These are phyloP conservation scores for Notospermus geniculatus DNA, from an alignment of 1,140 invertebrate genomes.

Conservation along the genomic window DNA sequence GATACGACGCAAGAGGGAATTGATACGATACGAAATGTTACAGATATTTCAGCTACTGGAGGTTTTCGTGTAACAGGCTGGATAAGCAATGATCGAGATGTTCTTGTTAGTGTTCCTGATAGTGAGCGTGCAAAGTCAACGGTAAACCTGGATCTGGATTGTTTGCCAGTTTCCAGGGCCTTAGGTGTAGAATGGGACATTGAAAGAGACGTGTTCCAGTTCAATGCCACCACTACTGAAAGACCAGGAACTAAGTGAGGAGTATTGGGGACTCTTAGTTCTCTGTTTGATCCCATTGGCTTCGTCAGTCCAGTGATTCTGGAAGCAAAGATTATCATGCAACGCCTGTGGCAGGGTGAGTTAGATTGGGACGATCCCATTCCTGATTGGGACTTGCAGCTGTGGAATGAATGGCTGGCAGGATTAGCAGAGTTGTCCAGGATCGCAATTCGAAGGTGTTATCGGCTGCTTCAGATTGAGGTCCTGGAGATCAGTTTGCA, in stretches of 20 bases:
- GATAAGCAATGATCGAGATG: conserved; percentile 11
- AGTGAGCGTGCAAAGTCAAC: conserved; percentile 8
- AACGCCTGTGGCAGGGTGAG: neutral
- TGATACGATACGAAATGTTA: conserved; percentile 2
- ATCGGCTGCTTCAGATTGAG: neutral
- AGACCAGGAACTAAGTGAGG: conserved; percentile 23
- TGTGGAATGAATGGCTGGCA: neutral
- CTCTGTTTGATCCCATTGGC: conserved; percentile 17
- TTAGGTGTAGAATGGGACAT: conserved; percentile 19
- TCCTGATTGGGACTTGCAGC: neutral
- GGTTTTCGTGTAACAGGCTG: conserved; percentile 19
- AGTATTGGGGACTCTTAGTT: conserved; percentile 28
- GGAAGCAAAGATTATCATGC: neutral
- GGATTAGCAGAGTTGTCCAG: neutral
- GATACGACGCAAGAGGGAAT: conserved; percentile 9
- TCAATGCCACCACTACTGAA: conserved; percentile 20
- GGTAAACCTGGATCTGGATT: conserved; percentile 1
- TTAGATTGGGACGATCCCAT: neutral
- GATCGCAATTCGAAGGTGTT: conserved; percentile 5
- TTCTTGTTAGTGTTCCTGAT: conserved; percentile 12
- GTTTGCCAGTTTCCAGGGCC: conserved; percentile 10
- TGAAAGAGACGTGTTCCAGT: conserved; percentile 30
- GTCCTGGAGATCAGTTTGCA: neutral
- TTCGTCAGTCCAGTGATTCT: neutral
- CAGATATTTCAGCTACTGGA: conserved; percentile 3